Evolutionary conservation across 2,888 invertebrate genomes (phyloP).

Genomic region (Camptogramma bilineatum): DNA sequence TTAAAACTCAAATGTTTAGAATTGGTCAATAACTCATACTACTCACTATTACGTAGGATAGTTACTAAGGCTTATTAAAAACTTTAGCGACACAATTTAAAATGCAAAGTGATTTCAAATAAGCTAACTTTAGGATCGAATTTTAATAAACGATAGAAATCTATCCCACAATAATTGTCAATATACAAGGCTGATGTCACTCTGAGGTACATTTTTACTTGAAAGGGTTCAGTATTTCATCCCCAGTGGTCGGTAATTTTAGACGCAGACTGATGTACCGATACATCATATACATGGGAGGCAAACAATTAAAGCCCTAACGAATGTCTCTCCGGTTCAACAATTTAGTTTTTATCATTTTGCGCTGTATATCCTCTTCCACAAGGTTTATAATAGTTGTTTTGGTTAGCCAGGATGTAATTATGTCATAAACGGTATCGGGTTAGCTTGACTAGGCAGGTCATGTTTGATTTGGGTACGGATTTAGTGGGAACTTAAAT

Average conservation of each 20-base stretch:
- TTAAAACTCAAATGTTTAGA: no score
- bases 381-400: constrained; percentile 27
- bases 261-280: constrained; percentile 62
- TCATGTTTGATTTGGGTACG: constrained; percentile 68
- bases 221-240: constrained; percentile 48
- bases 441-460: constrained; percentile 56
- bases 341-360: not conserved
- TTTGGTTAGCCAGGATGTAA: constrained; percentile 58
- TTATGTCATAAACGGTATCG: constrained; percentile 62
- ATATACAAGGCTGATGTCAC: constrained; percentile 2
- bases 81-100: no score
- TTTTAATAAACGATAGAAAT: no score
- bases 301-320: constrained; percentile 58
- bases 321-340: constrained; percentile 42
- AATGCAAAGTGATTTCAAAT: no score
- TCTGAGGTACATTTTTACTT: constrained; percentile 24
- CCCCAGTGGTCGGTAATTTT: constrained; percentile 46
- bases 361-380: constrained; percentile 4
- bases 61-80: no score
- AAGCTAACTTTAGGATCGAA: no score
- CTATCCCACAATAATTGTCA: not conserved
- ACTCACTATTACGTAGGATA: no score
- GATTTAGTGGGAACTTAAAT: constrained; percentile 51
- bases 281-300: constrained; percentile 67
- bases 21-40: no score